These are phyloP conservation scores for Andrena bucephala DNA, from an alignment of 2,888 invertebrate species.

Conservation along the genomic window DNA sequence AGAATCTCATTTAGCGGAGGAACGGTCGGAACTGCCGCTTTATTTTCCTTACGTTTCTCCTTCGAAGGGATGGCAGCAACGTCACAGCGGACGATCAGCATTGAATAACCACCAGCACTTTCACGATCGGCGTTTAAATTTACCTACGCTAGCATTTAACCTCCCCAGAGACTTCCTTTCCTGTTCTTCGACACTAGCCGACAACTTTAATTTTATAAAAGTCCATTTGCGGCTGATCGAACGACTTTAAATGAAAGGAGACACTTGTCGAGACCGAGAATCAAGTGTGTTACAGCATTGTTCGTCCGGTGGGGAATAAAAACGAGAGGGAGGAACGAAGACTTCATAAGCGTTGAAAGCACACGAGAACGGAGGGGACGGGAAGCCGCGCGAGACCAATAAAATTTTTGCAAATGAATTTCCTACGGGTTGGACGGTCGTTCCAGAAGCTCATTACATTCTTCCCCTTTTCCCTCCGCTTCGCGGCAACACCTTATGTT, in stretches of 20 bases:
- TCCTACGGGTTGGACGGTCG: slow-evolving; percentile 15
- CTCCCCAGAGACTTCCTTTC: neutral
- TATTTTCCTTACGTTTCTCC: slow-evolving; percentile 45
- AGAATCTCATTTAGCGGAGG: slow-evolving; percentile 67
- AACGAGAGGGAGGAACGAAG: slow-evolving; percentile 13
- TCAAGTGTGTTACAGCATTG: slow-evolving; percentile 8
- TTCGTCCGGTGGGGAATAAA: slow-evolving; percentile 11
- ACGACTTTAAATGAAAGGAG: neutral
- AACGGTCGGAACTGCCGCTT: slow-evolving; percentile 49
- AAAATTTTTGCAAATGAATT: slow-evolving; percentile 40
- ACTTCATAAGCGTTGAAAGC: slow-evolving; percentile 47
- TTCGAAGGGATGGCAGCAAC: neutral
- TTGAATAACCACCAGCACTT: neutral
- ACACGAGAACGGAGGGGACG: neutral
- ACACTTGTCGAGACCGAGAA: slow-evolving; percentile 11
- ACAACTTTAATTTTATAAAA: slow-evolving; percentile 9
- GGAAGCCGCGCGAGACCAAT: slow-evolving; percentile 13
- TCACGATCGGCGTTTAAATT: slow-evolving; percentile 29
- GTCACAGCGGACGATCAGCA: slow-evolving; percentile 12
- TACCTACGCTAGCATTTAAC: slow-evolving; percentile 21
- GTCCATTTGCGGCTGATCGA: slow-evolving; percentile 5
- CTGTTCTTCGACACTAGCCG: neutral
- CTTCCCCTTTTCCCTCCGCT: neutral
- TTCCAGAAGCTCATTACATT: slow-evolving; percentile 16
- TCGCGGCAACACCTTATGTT: slow-evolving; percentile 17